phyloP scores from a whole-genome alignment of 2,797 vertebrate genomes.

The Spondyliosoma cantharus region DNA sequence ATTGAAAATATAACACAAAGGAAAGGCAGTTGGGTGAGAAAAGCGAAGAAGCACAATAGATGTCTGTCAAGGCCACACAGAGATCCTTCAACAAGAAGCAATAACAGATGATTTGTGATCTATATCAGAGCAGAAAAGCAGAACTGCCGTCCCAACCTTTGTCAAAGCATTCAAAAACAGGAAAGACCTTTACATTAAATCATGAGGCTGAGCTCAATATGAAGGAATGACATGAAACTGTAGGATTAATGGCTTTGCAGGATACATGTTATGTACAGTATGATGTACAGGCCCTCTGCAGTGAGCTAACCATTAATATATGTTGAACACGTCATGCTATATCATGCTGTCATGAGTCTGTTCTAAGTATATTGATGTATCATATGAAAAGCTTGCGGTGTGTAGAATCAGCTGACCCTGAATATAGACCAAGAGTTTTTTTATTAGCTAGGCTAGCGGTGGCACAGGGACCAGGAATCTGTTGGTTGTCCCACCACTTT shows the following conservation, averaged over 20 bases:
- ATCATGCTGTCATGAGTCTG: neutral
- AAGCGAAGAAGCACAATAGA: slow-evolving; percentile 30
- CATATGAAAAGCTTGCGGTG: slow-evolving; percentile 18
- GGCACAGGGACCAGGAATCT: neutral
- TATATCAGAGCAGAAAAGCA: slow-evolving; percentile 7
- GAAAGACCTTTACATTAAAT: slow-evolving; percentile 34
- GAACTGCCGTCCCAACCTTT: slow-evolving; percentile 10
- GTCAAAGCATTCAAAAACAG: slow-evolving; percentile 21
- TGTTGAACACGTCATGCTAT: neutral
- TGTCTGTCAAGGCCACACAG: slow-evolving; percentile 37
- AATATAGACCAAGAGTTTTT: neutral
- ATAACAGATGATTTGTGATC: slow-evolving; percentile 56
- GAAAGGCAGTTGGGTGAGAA: neutral
- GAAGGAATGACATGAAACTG: slow-evolving; percentile 22
- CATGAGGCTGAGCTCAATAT: slow-evolving; percentile 14
- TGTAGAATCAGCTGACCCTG: slow-evolving; percentile 9
- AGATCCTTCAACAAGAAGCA: slow-evolving; percentile 40
- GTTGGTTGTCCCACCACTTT: neutral
- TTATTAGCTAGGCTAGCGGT: neutral
- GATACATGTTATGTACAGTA: neutral
- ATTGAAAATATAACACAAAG: slow-evolving; percentile 16
- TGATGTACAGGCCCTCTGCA: slow-evolving; percentile 25
- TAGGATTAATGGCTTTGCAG: slow-evolving; percentile 11
- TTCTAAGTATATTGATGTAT: slow-evolving; percentile 11
- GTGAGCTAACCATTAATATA: slow-evolving; percentile 10